Base-by-base conservation (phyloP, 2,888 invertebrate genomes). In the Gymnocheta viridis region DNA sequence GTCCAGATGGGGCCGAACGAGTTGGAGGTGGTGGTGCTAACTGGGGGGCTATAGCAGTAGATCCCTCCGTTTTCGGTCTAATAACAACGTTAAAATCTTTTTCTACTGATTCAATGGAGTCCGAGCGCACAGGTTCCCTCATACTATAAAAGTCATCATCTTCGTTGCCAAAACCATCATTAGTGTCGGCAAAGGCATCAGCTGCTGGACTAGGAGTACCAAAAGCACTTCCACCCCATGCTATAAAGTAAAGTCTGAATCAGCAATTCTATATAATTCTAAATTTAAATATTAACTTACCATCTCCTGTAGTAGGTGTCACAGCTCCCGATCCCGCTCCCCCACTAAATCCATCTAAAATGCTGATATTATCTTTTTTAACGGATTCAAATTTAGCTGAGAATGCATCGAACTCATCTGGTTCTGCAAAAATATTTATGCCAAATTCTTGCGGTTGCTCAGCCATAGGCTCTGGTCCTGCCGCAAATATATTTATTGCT, bases 331-430 rank as follows among this genome's bases (percentile, higher is more conserved):
- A 91, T 58, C 87, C 87, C 2, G 86, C 86, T 5, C 85, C 87
- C 4, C 89, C 89, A 2, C 90, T 90, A 69, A 91, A 91, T 0
- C 91, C 91, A 41, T 91, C 92, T n/a, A 91, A 83, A 32, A 91
- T 87, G 78, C 90, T 90, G 4, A 90, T 87, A 60, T 91, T 91
- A 41, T 92, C 92, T 86, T 92, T 94, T 47, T 92, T 93, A 72
- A 92, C 94, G 0, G 91, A 92, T 27, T 97, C 97, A 88, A 98
- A 98, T 91, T 97, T 97, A 1, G 96, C 96, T 3, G 97, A 95
- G 88, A 98, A 98, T 0, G 96, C 97, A 91, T 98, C 98, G 87
- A 98, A 98, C 29, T 94, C 95, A 86, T 95, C 95, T 0, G 93
- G 93, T 49, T 93, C 89, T 2, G 90, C 89, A 58, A 91, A 91